phyloP scores from a whole-genome alignment of 2,113 vertebrate genomes.

The Reinhardtius hippoglossoides region DNA sequence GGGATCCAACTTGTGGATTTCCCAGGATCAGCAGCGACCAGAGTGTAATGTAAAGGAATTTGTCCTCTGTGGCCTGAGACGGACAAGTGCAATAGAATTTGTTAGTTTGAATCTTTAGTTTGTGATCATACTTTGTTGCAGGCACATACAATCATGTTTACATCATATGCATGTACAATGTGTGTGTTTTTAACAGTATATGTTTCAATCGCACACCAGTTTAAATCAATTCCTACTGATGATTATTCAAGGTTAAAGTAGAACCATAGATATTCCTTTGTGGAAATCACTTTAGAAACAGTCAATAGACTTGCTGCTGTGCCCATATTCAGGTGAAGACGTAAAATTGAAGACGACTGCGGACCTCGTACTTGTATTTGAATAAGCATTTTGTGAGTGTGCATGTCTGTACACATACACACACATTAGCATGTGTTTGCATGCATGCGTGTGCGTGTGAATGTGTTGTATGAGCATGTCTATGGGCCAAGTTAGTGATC shows the following conservation, averaged over 20 bases:
- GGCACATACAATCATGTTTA: background rate
- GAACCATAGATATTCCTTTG: background rate
- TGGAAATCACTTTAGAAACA: background rate
- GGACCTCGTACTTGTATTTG: conserved; percentile 29
- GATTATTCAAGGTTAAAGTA: background rate
- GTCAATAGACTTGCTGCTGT: background rate
- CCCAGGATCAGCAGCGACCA: background rate
- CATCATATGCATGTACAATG: background rate
- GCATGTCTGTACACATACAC: conserved; percentile 35
- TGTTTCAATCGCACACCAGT: background rate
- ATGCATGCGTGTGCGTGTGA: conserved; percentile 58
- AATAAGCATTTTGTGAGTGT: conserved; percentile 46
- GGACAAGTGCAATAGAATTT: conserved; percentile 3
- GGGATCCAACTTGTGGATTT: conserved; percentile 31
- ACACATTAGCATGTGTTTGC: conserved; percentile 62
- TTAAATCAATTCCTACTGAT: background rate
- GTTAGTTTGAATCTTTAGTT: background rate
- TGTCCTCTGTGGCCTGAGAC: conserved; percentile 1
- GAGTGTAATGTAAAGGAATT: conserved; percentile 47
- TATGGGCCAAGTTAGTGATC: conserved; percentile 81
- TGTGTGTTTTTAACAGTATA: background rate
- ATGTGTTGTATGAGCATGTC: conserved; percentile 65
- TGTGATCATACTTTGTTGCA: background rate
- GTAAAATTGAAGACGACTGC: background rate
- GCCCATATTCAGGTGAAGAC: conserved; percentile 1